Conservation (phyloP, 1,140 invertebrate genomes). For the Eupristina koningsbergeri region DNA sequence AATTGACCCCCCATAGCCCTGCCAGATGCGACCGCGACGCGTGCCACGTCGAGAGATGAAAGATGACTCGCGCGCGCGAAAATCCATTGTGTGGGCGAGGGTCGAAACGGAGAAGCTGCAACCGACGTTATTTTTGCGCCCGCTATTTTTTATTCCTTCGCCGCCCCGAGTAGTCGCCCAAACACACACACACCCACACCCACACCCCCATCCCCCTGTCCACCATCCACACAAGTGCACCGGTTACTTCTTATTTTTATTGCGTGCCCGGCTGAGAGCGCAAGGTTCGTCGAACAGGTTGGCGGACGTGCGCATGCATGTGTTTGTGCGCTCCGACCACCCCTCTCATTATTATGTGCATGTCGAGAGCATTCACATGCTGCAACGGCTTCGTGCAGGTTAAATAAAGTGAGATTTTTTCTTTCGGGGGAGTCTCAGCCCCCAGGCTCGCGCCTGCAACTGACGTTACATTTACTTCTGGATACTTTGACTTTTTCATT, state of each 20-base stretch:
- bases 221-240: too few species aligned
- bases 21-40: conserved; percentile 68
- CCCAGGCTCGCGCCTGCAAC: not conserved
- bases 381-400: not conserved
- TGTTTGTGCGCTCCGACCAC: not conserved
- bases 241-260: conserved; percentile 56
- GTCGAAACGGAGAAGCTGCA: conserved; percentile 29
- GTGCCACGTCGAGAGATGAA: conserved; percentile 68
- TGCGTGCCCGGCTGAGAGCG: not conserved
- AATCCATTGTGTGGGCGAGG: conserved; percentile 57
- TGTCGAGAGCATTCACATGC: conserved; percentile 15
- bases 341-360: conserved; percentile 37
- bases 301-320: not conserved
- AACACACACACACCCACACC: too few species aligned
- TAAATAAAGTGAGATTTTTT: conserved; percentile 9
- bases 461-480: not conserved
- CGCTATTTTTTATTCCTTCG: not conserved
- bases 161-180: not conserved
- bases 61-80: conserved; percentile 60
- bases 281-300: conserved; percentile 49
- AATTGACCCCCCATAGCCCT: conserved; percentile 63
- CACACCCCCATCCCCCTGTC: too few species aligned
- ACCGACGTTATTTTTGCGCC: conserved; percentile 30
- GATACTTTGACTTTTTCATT: conserved; percentile 34
- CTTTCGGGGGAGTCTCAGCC: too few species aligned